Evolutionary conservation across 2,888 invertebrate genomes (phyloP).

Genomic region (Ophion costatus): DNA sequence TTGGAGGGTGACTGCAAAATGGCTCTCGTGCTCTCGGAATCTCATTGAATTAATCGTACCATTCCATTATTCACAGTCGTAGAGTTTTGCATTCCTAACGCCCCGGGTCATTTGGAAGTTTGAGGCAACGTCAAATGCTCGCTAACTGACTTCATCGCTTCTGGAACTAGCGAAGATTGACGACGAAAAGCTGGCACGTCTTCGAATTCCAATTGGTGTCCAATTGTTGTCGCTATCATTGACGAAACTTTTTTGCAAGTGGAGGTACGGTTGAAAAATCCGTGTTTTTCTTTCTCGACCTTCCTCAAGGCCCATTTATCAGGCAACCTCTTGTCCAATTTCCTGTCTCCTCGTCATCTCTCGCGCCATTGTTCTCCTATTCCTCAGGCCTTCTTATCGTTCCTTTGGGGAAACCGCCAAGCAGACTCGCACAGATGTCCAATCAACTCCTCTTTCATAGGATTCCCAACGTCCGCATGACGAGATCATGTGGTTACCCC

Average conservation of each 20-base stretch:
- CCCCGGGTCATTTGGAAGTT: constrained; percentile 19
- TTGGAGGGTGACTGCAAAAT: constrained; percentile 11
- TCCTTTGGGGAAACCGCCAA: not conserved
- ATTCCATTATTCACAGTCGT: constrained; percentile 55
- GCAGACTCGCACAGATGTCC: constrained; percentile 1
- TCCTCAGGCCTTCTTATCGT: constrained; percentile 19
- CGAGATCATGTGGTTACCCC: not conserved
- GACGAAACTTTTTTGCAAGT: not conserved
- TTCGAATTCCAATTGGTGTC: no score
- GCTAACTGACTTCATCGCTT: no score
- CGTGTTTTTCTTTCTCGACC: not conserved
- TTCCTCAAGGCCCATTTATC: not conserved
- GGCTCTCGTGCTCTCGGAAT: constrained; percentile 22
- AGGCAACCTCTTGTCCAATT: not conserved
- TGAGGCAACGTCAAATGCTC: not conserved
- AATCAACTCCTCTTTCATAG: constrained; percentile 1
- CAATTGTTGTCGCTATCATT: not conserved
- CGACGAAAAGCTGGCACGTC: no score
- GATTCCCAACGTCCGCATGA: constrained; percentile 1
- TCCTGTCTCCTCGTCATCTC: constrained; percentile 9
- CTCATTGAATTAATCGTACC: constrained; percentile 54
- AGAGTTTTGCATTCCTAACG: constrained; percentile 40
- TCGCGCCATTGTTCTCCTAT: not conserved
- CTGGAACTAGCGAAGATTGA: no score
- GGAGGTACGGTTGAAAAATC: not conserved